Conservation (phyloP, 2,888 invertebrate species). For the Mesorhabditis spiculigera region DNA sequence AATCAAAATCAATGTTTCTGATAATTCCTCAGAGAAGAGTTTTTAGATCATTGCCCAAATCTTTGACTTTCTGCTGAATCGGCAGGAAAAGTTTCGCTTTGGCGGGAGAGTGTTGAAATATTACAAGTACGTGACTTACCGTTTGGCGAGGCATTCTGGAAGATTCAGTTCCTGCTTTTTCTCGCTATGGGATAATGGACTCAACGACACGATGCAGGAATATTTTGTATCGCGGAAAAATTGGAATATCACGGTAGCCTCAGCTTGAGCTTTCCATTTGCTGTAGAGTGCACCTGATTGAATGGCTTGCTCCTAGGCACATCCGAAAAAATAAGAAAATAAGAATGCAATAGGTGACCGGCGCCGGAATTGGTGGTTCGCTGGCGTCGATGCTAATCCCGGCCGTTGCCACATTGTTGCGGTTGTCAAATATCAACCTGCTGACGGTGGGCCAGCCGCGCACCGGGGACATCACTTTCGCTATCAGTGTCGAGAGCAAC, state of each 20-base stretch:
- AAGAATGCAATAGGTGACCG: background rate
- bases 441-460: background rate
- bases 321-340: no score
- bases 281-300: no score
- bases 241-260: no score
- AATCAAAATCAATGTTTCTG: no score
- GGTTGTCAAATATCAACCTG: background rate
- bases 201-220: background rate
- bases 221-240: no score
- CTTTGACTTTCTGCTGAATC: background rate
- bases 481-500: background rate
- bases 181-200: background rate
- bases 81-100: background rate
- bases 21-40: no score
- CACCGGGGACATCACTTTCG: background rate
- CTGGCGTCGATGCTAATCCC: background rate
- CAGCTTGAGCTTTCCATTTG: no score
- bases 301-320: no score
- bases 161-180: conserved; percentile 5
- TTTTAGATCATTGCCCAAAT: background rate
- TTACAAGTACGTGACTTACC: no score
- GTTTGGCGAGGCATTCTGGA: no score
- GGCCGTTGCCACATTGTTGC: background rate
- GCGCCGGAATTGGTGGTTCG: background rate
- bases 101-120: background rate